These are phyloP conservation scores for Noctilio leporinus DNA, from an alignment of 2,113 vertebrate genomes.

Conservation along the genomic window DNA sequence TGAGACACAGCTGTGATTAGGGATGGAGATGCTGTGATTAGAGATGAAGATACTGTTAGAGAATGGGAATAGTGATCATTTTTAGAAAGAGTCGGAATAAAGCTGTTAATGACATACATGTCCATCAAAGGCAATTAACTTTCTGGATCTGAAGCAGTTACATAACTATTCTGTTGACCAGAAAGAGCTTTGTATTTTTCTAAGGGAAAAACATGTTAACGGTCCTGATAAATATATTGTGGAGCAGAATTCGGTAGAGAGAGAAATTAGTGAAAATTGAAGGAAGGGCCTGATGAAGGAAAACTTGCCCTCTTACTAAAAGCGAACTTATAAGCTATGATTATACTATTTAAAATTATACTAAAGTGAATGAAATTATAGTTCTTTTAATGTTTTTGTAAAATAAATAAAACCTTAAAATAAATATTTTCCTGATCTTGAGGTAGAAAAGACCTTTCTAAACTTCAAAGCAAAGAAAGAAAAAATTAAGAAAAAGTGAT, in stretches of 20 bases:
- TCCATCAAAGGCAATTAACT: constrained; percentile 25
- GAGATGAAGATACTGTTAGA: not conserved
- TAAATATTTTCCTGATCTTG: not conserved
- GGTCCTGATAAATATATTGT: not conserved
- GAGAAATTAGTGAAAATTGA: not conserved
- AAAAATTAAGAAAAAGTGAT: not conserved
- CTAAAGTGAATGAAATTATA: not conserved
- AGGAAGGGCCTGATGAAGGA: not conserved
- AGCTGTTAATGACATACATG: not conserved
- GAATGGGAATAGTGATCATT: not conserved
- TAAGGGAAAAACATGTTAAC: not conserved
- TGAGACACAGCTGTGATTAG: not conserved
- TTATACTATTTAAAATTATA: not conserved
- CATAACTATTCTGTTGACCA: not conserved
- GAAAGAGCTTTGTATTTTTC: not conserved
- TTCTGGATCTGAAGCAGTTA: not conserved
- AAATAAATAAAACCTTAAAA: constrained; percentile 19
- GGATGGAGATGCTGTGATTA: not conserved
- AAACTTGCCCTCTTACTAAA: not conserved
- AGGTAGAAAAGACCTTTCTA: not conserved
- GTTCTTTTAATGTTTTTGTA: not conserved
- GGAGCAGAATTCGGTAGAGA: not conserved
- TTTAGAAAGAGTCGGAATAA: constrained; percentile 11
- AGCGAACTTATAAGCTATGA: not conserved
- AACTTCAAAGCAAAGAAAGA: constrained; percentile 7